These are phyloP conservation scores for Ligdia adustata DNA, from an alignment of 2,888 invertebrate genomes.

Conservation along the genomic window DNA sequence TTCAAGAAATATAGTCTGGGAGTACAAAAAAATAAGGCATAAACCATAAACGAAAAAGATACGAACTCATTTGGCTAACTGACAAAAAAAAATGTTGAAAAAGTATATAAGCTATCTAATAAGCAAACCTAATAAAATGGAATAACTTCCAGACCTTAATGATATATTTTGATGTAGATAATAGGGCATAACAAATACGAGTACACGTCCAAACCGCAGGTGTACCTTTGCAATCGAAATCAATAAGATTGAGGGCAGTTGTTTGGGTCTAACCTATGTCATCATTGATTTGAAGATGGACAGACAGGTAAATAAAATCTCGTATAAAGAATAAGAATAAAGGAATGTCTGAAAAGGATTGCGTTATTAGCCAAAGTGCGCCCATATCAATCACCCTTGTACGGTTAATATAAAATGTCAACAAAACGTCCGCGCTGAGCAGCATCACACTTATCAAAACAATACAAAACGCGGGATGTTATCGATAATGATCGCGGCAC, in stretches of 20 bases:
- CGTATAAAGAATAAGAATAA: slow-evolving; percentile 21
- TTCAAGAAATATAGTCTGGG: too few species aligned
- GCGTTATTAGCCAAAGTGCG: slow-evolving; percentile 43
- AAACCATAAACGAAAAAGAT: too few species aligned
- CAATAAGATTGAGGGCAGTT: background rate
- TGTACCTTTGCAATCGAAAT: background rate
- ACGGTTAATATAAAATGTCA: slow-evolving; percentile 71
- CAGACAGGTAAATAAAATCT: slow-evolving; percentile 11
- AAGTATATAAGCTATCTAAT: too few species aligned
- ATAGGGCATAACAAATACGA: too few species aligned
- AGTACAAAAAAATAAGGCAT: too few species aligned
- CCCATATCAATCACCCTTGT: slow-evolving; percentile 69
- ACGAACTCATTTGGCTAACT: too few species aligned
- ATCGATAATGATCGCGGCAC: slow-evolving; percentile 77
- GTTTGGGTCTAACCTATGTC: slow-evolving; percentile 3
- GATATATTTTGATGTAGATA: too few species aligned
- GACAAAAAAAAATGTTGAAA: too few species aligned
- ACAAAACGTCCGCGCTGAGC: slow-evolving; percentile 63
- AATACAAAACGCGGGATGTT: slow-evolving; percentile 81
- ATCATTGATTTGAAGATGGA: slow-evolving; percentile 15
- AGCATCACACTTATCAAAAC: slow-evolving; percentile 80
- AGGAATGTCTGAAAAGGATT: slow-evolving; percentile 29
- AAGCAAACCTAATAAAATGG: too few species aligned
- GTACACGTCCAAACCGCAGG: too few species aligned
- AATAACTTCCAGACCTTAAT: too few species aligned